Percentiles rank a stretch among this genome's conserved stretches.
Conservation (phyloP, 2,113 vertebrate genomes). For the Atractosteus spatula region DNA sequence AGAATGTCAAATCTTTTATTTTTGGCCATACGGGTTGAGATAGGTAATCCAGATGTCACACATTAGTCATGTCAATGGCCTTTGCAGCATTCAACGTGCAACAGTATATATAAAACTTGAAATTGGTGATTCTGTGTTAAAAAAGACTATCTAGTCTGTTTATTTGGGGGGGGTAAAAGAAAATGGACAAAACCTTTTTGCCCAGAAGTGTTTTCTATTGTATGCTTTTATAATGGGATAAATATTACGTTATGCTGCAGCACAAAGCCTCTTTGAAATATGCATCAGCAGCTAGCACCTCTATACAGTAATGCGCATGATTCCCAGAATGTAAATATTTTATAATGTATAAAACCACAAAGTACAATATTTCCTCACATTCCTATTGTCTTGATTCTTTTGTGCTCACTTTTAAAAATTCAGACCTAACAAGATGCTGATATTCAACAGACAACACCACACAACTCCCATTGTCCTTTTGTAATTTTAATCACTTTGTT, state of each 20-base stretch:
- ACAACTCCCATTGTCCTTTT: not conserved
- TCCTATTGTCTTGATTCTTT: constrained; percentile 33
- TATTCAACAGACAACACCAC: constrained; percentile 11
- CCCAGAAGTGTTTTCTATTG: no score
- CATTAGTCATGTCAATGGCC: no score
- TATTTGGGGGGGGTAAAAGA: no score
- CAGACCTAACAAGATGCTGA: constrained; percentile 19
- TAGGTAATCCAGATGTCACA: no score
- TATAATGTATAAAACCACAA: constrained; percentile 23
- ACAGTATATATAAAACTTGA: no score
- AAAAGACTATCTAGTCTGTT: no score
- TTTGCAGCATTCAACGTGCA: no score
- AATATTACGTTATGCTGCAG: not conserved
- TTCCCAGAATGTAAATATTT: constrained; percentile 34
- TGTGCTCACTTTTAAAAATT: not conserved
- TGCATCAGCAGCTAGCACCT: constrained; percentile 32
- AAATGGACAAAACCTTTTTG: no score
- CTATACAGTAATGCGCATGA: constrained; percentile 10
- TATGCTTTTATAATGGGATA: no score
- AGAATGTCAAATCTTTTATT: no score
- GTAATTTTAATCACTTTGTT: not conserved
- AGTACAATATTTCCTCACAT: constrained; percentile 29
- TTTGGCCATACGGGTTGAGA: no score
- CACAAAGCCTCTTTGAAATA: constrained; percentile 27
- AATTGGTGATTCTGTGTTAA: no score